Evolutionary conservation across 2,113 vertebrate species (phyloP), one percentile per base, ranked within the genome.

Genomic region (Peromyscus californicus): DNA sequence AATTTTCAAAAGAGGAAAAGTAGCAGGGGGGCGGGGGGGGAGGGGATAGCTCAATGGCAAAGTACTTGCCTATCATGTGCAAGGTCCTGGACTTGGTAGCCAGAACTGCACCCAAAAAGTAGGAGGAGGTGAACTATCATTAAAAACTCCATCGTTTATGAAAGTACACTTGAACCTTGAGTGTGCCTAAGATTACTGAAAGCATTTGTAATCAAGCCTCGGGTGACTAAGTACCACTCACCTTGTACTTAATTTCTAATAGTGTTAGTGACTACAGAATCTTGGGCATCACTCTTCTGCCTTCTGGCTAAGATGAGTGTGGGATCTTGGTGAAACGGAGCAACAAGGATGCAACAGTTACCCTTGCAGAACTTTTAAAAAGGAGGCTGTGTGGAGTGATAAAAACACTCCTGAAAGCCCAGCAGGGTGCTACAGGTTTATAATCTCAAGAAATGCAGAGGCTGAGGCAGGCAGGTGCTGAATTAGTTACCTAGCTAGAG

Each of bases 331-430:
- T 11, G 63, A 80, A 72, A 59, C 31, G 72, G 19, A 92, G 48
- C 75, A 93, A 92, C 36, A 95, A 90, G 95, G 79, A 93, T 51
- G 15, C 63, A 31, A 39, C 72, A 54, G 67, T 96, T 96, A 51
- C 70, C 65, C 89, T 90, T 88, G 39, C 45, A 95, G 57, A 63
- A 84, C 36, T 69, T 94, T 54, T 42, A 92, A 96, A 90, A 89
- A 95, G 59, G 93, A 97, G 51, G 42, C 33, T 39, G 22, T 88
- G 89, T 54, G 94, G 16, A 67, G 45, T 45, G 93, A 97, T 96
- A 86, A 96, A 96, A 96, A 90, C 79, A 95, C 92, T 93, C 90
- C 91, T 95, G 57, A 76, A 70, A 72, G 19, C 6, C 29, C 24
- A 42, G 8, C 29, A 6, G 42, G 33, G 12, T 48, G 39, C 3